Evolutionary conservation across 2,113 vertebrate genomes (phyloP).

Genomic region (Ellobius talpinus): DNA sequence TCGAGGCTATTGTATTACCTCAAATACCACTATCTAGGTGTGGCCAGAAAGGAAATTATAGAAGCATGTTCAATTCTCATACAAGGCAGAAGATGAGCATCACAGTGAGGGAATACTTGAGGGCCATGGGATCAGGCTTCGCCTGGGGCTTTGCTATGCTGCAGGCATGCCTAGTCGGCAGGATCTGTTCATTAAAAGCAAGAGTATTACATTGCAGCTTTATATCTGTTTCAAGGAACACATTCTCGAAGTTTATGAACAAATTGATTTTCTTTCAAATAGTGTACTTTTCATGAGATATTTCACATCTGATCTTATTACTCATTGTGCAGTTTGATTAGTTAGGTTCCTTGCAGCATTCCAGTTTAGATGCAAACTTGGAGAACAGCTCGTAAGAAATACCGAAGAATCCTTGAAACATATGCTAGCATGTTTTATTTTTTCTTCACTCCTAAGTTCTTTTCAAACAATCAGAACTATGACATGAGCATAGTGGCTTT

Average conservation of each 20-base stretch:
- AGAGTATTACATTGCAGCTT: not conserved
- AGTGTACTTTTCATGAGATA: not conserved
- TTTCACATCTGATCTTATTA: slow-evolving; percentile 67
- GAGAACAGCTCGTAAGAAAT: slow-evolving; percentile 58
- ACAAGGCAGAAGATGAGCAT: not conserved
- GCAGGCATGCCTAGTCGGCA: not conserved
- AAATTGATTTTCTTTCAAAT: slow-evolving; percentile 55
- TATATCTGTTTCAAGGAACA: slow-evolving; percentile 30
- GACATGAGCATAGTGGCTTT: not conserved
- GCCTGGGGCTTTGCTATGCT: not conserved
- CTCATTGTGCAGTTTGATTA: slow-evolving; percentile 57
- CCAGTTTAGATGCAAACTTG: not conserved
- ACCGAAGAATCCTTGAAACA: slow-evolving; percentile 24
- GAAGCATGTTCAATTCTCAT: not conserved
- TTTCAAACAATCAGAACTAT: slow-evolving; percentile 53
- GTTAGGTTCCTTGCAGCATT: slow-evolving; percentile 21
- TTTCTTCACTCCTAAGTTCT: slow-evolving; percentile 23
- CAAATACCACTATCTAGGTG: not conserved
- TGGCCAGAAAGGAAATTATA: not conserved
- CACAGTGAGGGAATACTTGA: slow-evolving; percentile 36
- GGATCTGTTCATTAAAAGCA: slow-evolving; percentile 51
- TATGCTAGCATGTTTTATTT: slow-evolving; percentile 56
- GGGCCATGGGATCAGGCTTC: not conserved
- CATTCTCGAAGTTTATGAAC: slow-evolving; percentile 26
- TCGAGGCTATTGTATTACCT: not conserved